phyloP scores from a whole-genome alignment of 1,140 invertebrate species.

The Stegodyphus dumicola region DNA sequence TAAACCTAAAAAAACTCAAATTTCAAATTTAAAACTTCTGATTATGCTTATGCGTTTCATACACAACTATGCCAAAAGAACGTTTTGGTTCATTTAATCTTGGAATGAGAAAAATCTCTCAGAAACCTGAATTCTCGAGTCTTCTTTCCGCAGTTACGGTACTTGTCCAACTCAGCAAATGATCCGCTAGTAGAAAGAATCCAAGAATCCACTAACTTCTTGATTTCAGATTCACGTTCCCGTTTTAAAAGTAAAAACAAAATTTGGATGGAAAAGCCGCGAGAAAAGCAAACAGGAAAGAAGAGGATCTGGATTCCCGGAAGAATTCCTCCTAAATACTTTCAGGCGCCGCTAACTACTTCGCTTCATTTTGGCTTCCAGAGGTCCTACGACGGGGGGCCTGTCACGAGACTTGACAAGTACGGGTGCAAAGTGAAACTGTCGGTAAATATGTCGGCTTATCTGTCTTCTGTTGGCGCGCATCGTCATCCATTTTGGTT shows the following conservation, averaged over 20 bases:
- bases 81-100: too few species aligned
- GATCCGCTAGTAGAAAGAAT: too few species aligned
- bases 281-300: background rate
- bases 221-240: too few species aligned
- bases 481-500: conserved; percentile 21
- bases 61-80: too few species aligned
- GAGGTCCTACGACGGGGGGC: background rate
- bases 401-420: conserved; percentile 24
- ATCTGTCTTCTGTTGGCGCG: conserved; percentile 9
- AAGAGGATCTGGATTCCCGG: background rate
- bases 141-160: too few species aligned
- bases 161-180: too few species aligned
- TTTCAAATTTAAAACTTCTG: too few species aligned
- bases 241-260: background rate
- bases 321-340: conserved; percentile 50
- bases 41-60: too few species aligned
- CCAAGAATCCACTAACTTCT: too few species aligned
- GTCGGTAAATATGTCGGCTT: conserved; percentile 49
- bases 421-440: conserved; percentile 8
- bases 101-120: too few species aligned
- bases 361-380: background rate
- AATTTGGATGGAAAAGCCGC: background rate
- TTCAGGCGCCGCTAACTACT: conserved; percentile 34
- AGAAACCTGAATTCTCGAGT: too few species aligned
- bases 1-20: too few species aligned